These are phyloP conservation scores for Channa maculata DNA, from an alignment of 2,113 vertebrate species.

Conservation along the genomic window DNA sequence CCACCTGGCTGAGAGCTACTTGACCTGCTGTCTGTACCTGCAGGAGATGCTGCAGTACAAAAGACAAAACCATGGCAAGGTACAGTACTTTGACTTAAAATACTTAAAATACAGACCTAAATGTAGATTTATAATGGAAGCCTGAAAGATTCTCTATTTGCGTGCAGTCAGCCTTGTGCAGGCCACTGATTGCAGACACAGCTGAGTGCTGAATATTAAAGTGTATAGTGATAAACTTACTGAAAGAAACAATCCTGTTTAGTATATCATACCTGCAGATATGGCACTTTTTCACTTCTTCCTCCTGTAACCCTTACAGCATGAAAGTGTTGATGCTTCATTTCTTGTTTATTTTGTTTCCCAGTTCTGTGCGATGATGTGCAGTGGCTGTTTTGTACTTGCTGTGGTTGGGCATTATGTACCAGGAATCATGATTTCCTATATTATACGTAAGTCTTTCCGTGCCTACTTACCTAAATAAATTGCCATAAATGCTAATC, in stretches of 20 bases:
- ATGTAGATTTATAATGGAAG: too few species aligned
- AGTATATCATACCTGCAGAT: slow-evolving; percentile 14
- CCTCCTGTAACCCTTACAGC: not conserved
- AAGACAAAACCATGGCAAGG: slow-evolving; percentile 94
- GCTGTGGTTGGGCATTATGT: slow-evolving; percentile 94
- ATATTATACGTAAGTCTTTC: slow-evolving; percentile 93
- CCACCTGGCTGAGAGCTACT: slow-evolving; percentile 95
- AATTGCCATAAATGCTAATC: too few species aligned
- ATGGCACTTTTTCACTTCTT: not conserved
- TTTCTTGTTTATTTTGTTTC: slow-evolving; percentile 15
- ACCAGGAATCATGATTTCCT: slow-evolving; percentile 99
- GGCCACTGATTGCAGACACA: too few species aligned
- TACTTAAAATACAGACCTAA: not conserved
- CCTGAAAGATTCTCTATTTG: too few species aligned
- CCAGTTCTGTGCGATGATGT: slow-evolving; percentile 94
- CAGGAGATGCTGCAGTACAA: slow-evolving; percentile 97
- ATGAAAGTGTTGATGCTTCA: not conserved
- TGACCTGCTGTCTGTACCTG: slow-evolving; percentile 92
- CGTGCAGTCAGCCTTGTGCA: too few species aligned
- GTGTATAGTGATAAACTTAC: too few species aligned
- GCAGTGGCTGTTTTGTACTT: slow-evolving; percentile 89
- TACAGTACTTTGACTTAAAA: slow-evolving; percentile 51
- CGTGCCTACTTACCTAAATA: not conserved
- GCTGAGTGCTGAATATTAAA: too few species aligned
- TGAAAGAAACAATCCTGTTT: too few species aligned